Percentiles rank a stretch among this genome's conserved stretches.
phyloP scores from a whole-genome alignment of 1,140 invertebrate genomes.

The Drosophila punjabiensis region DNA sequence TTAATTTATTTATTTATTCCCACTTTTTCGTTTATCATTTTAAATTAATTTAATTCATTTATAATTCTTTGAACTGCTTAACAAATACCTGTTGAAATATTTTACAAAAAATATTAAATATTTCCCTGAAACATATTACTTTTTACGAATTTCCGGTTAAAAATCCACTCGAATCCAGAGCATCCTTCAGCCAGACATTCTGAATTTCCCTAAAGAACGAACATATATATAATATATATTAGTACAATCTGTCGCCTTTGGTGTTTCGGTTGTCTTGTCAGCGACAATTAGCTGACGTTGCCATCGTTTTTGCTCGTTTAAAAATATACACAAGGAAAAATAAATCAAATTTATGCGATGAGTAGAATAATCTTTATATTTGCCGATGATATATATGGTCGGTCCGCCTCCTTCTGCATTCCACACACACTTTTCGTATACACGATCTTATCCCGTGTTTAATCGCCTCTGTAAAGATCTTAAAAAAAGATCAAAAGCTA shows the following conservation, averaged over 20 bases:
- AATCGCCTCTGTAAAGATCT: constrained; percentile 37
- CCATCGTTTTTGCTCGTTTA: constrained; percentile 51
- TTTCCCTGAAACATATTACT: neutral
- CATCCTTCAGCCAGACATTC: constrained; percentile 10
- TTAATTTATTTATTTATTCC: neutral
- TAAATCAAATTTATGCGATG: constrained; percentile 79
- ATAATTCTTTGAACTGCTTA: neutral
- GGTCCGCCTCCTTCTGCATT: constrained; percentile 8
- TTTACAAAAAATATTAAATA: neutral
- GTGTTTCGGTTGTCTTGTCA: constrained; percentile 59
- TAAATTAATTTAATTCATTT: neutral
- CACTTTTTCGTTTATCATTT: too few species aligned
- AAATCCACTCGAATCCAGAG: neutral
- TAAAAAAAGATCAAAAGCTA: constrained; percentile 40
- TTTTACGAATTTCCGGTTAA: neutral
- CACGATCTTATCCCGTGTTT: constrained; percentile 34
- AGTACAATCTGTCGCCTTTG: constrained; percentile 22
- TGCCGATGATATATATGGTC: constrained; percentile 23
- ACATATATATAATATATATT: constrained; percentile 10
- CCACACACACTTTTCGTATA: constrained; percentile 48
- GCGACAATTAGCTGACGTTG: constrained; percentile 72
- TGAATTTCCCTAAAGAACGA: neutral
- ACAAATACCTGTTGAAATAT: neutral
- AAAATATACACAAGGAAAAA: constrained; percentile 68
- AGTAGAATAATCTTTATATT: constrained; percentile 38